Evolutionary conservation across 2,113 vertebrate species (phyloP), one percentile per base, ranked within the genome.

Genomic region (Rhinoptilus africanus): DNA sequence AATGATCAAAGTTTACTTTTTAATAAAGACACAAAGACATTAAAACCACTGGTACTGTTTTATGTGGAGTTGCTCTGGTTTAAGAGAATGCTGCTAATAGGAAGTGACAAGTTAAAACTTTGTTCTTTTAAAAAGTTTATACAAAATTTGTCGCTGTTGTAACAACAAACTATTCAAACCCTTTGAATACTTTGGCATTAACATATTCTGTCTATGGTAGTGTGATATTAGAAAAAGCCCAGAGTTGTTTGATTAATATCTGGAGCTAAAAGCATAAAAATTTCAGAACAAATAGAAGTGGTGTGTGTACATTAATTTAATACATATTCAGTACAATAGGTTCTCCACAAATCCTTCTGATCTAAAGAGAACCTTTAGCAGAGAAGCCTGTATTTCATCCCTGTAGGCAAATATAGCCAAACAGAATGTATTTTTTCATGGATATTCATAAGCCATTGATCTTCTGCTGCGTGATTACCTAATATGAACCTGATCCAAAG

Each of bases 1-100:
- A 90, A 85, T 2, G 51, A 97, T 84, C 92, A 92, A 92, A 96
- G 95, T 94, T 88, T 67, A 79, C 21, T 64, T 62, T 53, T 93
- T 85, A 85, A 89, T 91, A 79, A 77, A 92, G 60, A 75, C 67
- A 62, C 56, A 8, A 39, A 45, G 76, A 79, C 68, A 92, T 78
- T 27, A 86, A 95, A 95, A 81, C 9, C 39, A 18, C 28, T 2
- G 18, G 59, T 2, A 27, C 11, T 9, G 85, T 24, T 94, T 93
- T 9, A 84, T 41, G 88, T 53, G 81, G 62, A 81, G 80, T 14
- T 4, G 53, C 88, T 93, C 93, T 80, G 77, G 37, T 64, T 84
- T 56, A 54, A 67, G 73, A 60, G 72, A 63, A 28, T 0, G 57
- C 43, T 2, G 59, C 28, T 93, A 84, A 96, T 51, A 43, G 81